Conservation (phyloP, 2,113 vertebrate species). For the Alosa alosa region DNA sequence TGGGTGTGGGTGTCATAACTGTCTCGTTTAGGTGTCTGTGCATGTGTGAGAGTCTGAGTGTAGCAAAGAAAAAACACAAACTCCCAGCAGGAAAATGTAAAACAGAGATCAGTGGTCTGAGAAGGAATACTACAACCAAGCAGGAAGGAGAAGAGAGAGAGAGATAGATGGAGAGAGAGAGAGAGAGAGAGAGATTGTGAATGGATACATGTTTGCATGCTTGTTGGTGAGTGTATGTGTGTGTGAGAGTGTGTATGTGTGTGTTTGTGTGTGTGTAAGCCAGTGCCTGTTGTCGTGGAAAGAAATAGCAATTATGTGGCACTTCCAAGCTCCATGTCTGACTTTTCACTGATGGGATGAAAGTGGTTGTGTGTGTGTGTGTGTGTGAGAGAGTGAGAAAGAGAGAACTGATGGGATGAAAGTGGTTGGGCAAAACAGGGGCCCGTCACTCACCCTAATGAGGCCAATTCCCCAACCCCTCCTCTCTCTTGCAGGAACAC, state of each 20-base stretch:
- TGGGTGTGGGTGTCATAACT: too few species aligned
- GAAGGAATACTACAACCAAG: neutral
- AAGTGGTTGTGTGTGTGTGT: conserved; percentile 23
- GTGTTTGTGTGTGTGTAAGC: neutral
- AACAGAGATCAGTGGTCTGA: neutral
- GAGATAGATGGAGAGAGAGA: neutral
- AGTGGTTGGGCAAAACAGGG: conserved; percentile 37
- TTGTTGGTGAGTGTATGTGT: conserved; percentile 43
- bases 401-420: conserved; percentile 44
- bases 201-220: neutral
- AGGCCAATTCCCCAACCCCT: conserved; percentile 41
- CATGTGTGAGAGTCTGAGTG: too few species aligned
- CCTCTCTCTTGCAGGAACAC: conserved; percentile 6
- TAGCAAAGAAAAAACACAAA: too few species aligned
- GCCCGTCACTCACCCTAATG: conserved; percentile 55
- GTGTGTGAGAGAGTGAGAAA: too few species aligned
- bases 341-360: conserved; percentile 51
- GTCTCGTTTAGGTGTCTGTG: too few species aligned
- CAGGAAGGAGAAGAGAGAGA: conserved; percentile 27
- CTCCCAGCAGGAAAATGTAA: too few species aligned
- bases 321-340: conserved; percentile 64
- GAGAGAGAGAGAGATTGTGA: conserved; percentile 63
- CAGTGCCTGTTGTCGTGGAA: conserved; percentile 74
- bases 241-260: neutral
- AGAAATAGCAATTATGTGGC: conserved; percentile 78